Evolutionary conservation across 2,113 vertebrate species (phyloP).

Genomic region (Eptatretus burgeri): DNA sequence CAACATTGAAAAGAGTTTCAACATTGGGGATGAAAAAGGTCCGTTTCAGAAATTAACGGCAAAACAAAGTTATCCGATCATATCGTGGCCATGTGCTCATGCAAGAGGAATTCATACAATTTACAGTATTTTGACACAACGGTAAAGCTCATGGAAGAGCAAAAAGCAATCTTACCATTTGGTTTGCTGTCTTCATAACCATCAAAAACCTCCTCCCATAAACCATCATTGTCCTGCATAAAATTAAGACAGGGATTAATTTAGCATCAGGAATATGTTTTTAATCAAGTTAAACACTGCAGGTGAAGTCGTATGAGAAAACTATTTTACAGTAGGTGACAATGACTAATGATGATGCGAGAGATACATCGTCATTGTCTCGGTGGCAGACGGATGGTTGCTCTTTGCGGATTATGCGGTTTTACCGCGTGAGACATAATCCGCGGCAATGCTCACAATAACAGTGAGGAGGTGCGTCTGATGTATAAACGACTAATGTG

Average conservation of each 20-base stretch:
- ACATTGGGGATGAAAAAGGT: conserved; percentile 7
- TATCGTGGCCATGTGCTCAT: neutral
- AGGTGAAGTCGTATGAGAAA: neutral
- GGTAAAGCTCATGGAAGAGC: neutral
- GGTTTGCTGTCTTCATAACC: neutral
- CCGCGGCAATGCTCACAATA: no score
- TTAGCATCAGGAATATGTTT: neutral
- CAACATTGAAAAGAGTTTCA: conserved; percentile 11
- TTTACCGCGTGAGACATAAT: no score
- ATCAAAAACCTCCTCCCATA: neutral
- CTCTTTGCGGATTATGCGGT: no score
- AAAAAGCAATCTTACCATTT: neutral
- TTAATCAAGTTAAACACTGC: neutral
- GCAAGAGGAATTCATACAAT: neutral
- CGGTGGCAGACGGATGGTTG: no score
- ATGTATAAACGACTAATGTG: no score
- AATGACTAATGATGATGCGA: no score
- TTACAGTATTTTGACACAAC: neutral
- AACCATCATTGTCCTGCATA: conserved; percentile 4
- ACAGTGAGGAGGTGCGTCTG: no score
- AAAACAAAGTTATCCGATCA: conserved; percentile 1
- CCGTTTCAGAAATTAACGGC: conserved; percentile 6
- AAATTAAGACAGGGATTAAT: neutral
- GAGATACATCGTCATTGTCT: no score
- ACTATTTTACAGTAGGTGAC: neutral